Percentiles rank a stretch among this genome's conserved stretches.
Evolutionary conservation across 53 echinoderm and acorn worm genomes (phyloP).

Genomic region (Mesocentrotus franciscanus): DNA sequence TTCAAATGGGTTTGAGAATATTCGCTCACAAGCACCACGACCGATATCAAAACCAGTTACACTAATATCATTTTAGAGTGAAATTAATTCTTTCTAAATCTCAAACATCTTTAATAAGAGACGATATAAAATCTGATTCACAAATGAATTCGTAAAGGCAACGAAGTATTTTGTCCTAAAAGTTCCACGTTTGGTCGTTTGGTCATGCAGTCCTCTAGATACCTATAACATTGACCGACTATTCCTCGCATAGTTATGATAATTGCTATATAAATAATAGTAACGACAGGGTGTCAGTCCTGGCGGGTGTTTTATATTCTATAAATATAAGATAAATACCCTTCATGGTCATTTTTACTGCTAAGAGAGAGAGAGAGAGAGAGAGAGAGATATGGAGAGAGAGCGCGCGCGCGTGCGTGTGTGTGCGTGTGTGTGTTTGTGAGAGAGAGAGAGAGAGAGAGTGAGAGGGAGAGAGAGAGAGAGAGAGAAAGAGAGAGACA

Average conservation of each 20-base stretch:
- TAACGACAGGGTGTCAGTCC: conserved; percentile 12
- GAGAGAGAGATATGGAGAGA: background rate
- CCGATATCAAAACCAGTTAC: background rate
- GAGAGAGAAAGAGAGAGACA: background rate
- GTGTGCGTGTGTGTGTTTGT: background rate
- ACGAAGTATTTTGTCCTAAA: background rate
- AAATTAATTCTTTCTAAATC: background rate
- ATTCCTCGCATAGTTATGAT: background rate
- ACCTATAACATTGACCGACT: background rate
- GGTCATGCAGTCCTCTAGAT: background rate
- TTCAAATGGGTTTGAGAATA: background rate
- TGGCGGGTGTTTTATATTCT: background rate
- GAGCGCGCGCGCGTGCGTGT: background rate
- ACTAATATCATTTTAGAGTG: background rate
- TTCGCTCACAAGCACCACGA: background rate
- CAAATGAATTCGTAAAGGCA: background rate
- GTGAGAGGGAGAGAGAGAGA: background rate
- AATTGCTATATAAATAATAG: background rate
- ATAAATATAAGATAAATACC: background rate
- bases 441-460: background rate
- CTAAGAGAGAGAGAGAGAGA: background rate
- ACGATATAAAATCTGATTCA: background rate
- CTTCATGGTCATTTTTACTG: conserved; percentile 16
- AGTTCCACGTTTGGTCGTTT: background rate
- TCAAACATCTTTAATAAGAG: background rate